Evolutionary conservation across 2,888 invertebrate genomes (phyloP), one percentile per base, ranked within the genome.

Genomic region (Phyllotreta striolata): DNA sequence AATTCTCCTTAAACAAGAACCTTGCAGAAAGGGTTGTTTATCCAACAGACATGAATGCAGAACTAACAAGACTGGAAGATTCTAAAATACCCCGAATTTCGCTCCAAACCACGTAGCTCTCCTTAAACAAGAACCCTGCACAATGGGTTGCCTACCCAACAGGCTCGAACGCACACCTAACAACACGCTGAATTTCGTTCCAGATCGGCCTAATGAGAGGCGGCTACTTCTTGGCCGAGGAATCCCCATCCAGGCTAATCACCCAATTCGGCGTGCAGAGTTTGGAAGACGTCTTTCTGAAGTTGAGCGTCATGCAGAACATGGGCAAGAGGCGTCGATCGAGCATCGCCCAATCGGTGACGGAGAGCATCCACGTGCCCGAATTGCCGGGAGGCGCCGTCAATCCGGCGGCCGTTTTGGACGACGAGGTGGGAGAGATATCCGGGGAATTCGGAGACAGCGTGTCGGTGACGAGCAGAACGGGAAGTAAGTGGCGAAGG

Each of bases 401-500:
- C 66, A 86, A 86, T 75, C 75, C 75, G 34, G 78, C 73, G 0
- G 86, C 85, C 35, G 84, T 87, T 0, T 81, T 89, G 62, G 89
- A 90, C 71, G 87, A 88, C 44, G 89, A 89, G 77, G 83, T 87
- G 0, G 87, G 88, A 0, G 93, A 93, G 79, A 92, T 93, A 71
- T 92, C 92, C 12, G 93, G 93, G 3, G 93, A 93, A 79, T 93
- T 93, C 68, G 93, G 93, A 47, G 93, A 93, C 79, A 93, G 92
- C 74, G 88, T 92, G 1, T 92, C 92, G 3, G 88, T 92, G 84
- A 87, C 88, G 58, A 91, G 91, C 74, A 87, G 88, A 66, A 87
- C 88, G 7, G 85, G 68, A 63, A 72, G 71, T 68, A 64, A 64
- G 59, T 62, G 5, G 24, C 4, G 24, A 24, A 24, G 24, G 4